Percentiles rank a stretch among this genome's conserved stretches.
Evolutionary conservation across 2,888 invertebrate genomes (phyloP).

Genomic region (Ochropleura leucogaster): DNA sequence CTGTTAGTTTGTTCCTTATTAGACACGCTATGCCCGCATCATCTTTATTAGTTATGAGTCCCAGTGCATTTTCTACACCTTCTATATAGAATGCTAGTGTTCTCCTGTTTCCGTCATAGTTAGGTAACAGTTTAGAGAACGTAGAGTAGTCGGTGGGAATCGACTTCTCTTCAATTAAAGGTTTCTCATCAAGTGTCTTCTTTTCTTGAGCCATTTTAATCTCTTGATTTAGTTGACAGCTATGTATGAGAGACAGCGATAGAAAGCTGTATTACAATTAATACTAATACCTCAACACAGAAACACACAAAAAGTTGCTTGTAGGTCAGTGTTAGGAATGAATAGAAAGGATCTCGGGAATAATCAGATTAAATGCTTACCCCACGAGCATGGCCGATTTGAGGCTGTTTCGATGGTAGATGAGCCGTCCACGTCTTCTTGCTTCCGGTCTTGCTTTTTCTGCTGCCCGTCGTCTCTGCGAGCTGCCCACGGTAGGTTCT

Average conservation of each 20-base stretch:
- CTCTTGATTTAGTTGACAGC: neutral
- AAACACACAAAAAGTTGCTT: slow-evolving; percentile 13
- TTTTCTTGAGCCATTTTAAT: slow-evolving; percentile 33
- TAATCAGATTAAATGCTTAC: slow-evolving; percentile 14
- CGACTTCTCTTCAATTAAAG: slow-evolving; percentile 28
- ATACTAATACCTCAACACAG: neutral
- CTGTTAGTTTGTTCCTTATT: slow-evolving; percentile 58
- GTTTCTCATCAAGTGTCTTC: slow-evolving; percentile 18
- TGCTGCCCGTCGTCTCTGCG: slow-evolving; percentile 12
- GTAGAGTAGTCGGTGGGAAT: too few relatives aligned
- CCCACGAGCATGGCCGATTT: slow-evolving; percentile 10
- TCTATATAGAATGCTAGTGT: too few relatives aligned
- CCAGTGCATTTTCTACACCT: slow-evolving; percentile 57
- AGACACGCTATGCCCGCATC: slow-evolving; percentile 51
- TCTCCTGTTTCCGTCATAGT: too few relatives aligned
- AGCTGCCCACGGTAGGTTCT: slow-evolving; percentile 15
- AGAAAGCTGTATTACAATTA: neutral
- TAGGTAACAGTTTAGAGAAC: too few relatives aligned
- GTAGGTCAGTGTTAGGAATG: neutral
- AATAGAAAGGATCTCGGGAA: neutral
- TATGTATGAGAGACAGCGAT: neutral
- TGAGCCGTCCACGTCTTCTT: neutral
- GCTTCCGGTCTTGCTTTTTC: neutral
- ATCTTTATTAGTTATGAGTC: slow-evolving; percentile 39
- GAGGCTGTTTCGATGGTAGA: slow-evolving; percentile 7